These are phyloP conservation scores for Pelmatolapia mariae DNA, from an alignment of 2,113 vertebrate species.

Conservation along the genomic window DNA sequence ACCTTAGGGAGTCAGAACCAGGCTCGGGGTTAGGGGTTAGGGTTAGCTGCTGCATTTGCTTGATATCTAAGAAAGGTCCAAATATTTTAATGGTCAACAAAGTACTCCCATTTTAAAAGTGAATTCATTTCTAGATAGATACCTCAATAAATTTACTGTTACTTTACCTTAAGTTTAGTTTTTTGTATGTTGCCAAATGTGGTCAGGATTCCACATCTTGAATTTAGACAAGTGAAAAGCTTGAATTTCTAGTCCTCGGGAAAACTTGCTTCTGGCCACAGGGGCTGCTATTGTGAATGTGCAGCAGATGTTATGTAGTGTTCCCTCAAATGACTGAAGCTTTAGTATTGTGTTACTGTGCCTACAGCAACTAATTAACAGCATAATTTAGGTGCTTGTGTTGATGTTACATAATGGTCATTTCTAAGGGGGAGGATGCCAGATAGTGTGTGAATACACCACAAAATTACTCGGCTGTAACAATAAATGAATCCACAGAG, in stretches of 20 bases:
- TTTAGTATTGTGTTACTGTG: background rate
- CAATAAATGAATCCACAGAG: background rate
- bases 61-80: background rate
- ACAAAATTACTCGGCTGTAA: slow-evolving; percentile 25
- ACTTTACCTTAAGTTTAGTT: background rate
- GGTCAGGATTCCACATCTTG: background rate
- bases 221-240: background rate
- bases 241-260: background rate
- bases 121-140: background rate
- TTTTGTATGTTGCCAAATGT: background rate
- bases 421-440: background rate
- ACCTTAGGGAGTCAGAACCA: background rate
- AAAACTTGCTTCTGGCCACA: background rate
- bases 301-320: background rate
- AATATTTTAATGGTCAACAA: background rate
- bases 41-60: background rate
- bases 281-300: background rate
- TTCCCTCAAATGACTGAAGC: background rate
- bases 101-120: background rate
- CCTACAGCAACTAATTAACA: background rate
- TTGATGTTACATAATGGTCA: slow-evolving; percentile 15
- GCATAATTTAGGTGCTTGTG: background rate
- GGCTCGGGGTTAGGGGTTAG: background rate
- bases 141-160: background rate
- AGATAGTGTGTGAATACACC: slow-evolving; percentile 26